Evolutionary conservation across 2,888 invertebrate genomes (phyloP), one percentile per base, ranked within the genome.

Genomic region (Coenonympha arcania): DNA sequence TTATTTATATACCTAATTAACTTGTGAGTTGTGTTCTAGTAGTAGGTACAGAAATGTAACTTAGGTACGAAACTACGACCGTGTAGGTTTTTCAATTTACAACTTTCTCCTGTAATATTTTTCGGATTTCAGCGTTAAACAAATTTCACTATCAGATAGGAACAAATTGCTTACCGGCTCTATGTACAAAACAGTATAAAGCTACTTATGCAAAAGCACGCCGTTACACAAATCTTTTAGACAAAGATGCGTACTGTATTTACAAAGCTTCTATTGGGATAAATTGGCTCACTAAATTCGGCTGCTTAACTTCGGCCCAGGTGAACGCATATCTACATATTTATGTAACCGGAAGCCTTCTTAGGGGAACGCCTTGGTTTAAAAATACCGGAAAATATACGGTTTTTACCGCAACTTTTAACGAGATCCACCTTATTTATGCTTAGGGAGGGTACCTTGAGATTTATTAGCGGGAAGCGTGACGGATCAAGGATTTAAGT

Each of bases 261-360:
- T 83, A 84, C 79, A 81, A 77, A 80, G 80, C 79, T 81, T 81
- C 77, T 83, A 80, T 80, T 79, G 76, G 75, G 76, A 85, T 85
- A 85, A 84, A 86, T 85, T 81, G 76, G 71, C 68, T 63, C 65
- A 74, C 74, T 81, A 85, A 84, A 84, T 84, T 83, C 72, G 71
- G 81, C 68, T 70, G 79, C 71, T 76, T 79, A 62, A 56, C 55
- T 55, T 56, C 76, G 74, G 70, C 78, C 76, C 84, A 86, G 84
- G 85, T 85, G 83, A 84, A 74, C 73, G 79, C 74, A 83, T 83
- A 84, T 84, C 84, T 85, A 80, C 82, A 85, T 85, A 85, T 85
- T 84, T 86, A 86, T 83, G 80, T 76, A 77, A 79, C 77, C 74
- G 74, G 73, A 78, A 79, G 72, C 73, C 75, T 62, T 59, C 65